These are phyloP conservation scores for Danionella cerebrum DNA, from an alignment of 2,113 vertebrate species.

Conservation along the genomic window DNA sequence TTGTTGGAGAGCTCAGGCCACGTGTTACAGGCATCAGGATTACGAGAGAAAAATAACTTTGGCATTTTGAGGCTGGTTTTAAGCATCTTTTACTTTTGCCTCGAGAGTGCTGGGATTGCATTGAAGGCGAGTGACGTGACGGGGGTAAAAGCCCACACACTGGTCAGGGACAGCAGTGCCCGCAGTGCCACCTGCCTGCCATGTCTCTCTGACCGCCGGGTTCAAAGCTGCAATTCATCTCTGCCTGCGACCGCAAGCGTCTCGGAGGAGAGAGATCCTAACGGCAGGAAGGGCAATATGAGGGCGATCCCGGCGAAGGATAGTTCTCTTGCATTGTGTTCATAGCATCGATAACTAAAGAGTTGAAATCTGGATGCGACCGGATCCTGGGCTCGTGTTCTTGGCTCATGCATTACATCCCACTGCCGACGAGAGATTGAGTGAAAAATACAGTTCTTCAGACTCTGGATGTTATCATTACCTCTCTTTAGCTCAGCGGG, in stretches of 20 bases:
- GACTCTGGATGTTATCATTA: constrained; percentile 32
- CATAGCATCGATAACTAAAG: too few relatives aligned
- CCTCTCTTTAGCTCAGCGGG: constrained; percentile 33
- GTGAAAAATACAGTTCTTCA: constrained; percentile 18
- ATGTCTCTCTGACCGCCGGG: not conserved
- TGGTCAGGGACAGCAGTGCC: not conserved
- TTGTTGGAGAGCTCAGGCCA: too few relatives aligned
- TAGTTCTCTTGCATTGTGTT: too few relatives aligned
- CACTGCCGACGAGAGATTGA: not conserved
- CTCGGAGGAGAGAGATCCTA: not conserved
- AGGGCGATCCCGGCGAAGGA: too few relatives aligned
- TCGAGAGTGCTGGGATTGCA: not conserved
- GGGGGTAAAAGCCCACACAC: not conserved
- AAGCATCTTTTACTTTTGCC: not conserved
- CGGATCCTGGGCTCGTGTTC: too few relatives aligned
- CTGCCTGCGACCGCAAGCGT: not conserved
- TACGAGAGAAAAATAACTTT: not conserved
- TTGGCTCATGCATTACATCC: constrained; percentile 5
- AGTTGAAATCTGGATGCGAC: too few relatives aligned
- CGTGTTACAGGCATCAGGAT: not conserved
- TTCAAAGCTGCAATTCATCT: constrained; percentile 21
- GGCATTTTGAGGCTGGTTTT: not conserved
- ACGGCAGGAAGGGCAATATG: not conserved
- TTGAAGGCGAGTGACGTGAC: not conserved
- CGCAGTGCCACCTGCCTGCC: not conserved